phyloP scores from a whole-genome alignment of 2,888 invertebrate genomes.

The Scotopteryx bipunctaria region DNA sequence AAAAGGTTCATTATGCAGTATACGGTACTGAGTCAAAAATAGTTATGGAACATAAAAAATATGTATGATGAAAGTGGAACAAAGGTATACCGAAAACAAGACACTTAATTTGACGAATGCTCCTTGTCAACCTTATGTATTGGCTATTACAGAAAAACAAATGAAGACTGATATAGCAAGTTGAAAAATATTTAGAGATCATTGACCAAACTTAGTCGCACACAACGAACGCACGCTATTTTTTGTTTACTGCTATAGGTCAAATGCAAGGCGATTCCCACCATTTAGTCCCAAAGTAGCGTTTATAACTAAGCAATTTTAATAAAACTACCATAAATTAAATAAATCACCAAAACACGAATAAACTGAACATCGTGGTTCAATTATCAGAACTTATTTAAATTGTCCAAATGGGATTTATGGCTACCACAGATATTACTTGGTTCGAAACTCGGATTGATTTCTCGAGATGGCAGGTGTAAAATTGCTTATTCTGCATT shows the following conservation, averaged over 20 bases:
- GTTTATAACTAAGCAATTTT: slow-evolving; percentile 40
- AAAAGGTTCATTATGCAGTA: too few species aligned
- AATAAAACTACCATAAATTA: slow-evolving; percentile 46
- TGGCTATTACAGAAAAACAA: too few species aligned
- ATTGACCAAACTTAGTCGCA: slow-evolving; percentile 1
- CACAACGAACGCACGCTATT: too few species aligned
- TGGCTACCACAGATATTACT: slow-evolving; percentile 19
- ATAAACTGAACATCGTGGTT: slow-evolving; percentile 50
- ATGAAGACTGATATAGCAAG: too few species aligned
- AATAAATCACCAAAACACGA: slow-evolving; percentile 36
- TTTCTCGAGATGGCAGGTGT: slow-evolving; percentile 54
- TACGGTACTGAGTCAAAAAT: too few species aligned
- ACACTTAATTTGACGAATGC: too few species aligned
- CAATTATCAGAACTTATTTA: slow-evolving; percentile 58
- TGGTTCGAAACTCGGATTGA: too few species aligned
- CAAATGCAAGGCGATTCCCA: slow-evolving; percentile 14
- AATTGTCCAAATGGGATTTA: slow-evolving; percentile 41
- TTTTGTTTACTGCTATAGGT: slow-evolving; percentile 3
- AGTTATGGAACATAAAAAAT: too few species aligned
- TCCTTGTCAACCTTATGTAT: too few species aligned
- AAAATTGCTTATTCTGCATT: slow-evolving; percentile 53
- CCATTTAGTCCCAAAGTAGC: slow-evolving; percentile 4
- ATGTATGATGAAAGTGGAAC: too few species aligned
- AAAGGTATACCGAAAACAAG: too few species aligned
- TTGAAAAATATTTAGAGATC: too few species aligned